Evolutionary conservation across 2,113 vertebrate species (phyloP), one percentile per base, ranked within the genome.

Genomic region (Mionectes macconnelli): DNA sequence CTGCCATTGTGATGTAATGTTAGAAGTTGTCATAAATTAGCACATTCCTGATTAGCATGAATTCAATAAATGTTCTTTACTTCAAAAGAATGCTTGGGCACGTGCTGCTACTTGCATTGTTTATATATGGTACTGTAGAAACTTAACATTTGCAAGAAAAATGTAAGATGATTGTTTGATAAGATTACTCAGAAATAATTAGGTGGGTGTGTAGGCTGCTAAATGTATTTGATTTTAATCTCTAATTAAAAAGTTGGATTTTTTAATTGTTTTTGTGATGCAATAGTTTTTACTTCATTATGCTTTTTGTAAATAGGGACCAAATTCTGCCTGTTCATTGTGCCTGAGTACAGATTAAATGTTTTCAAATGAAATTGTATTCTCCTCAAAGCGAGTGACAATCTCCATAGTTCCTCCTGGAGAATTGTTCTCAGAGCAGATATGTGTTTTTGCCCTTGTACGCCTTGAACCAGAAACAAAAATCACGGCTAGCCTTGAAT

Each of bases 221-320:
- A 96, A 97, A 83, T 97, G 91, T 96, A 96, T 97, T 96, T 92
- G 96, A 97, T 97, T 97, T 86, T 96, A 96, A 97, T 97, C 96
- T 97, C 89, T 97, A 97, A 97, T 97, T 96, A 97, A 96, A 93
- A 96, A 94, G 92, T 87, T 94, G 87, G 74, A 94, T 83, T 95
- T 96, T 96, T 96, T 27, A 96, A 93, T 97, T 97, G 91, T 79
- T 94, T 95, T 93, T 96, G 92, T 97, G 89, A 97, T 97, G 95
- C 95, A 97, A 94, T 94, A 97, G 89, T 45, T 94, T 91, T 97
- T 84, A 84, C 62, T 97, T 96, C 87, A 68, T 94, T 97, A 68
- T 90, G 56, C 63, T 35, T 96, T 92, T 77, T 75, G 83, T 92
- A 96, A 97, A 94, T 67, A 93, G 59, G 45, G 67, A 42, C 70